These are phyloP conservation scores for Siphamia tubifer DNA, from an alignment of 2,113 vertebrate genomes.

Conservation along the genomic window DNA sequence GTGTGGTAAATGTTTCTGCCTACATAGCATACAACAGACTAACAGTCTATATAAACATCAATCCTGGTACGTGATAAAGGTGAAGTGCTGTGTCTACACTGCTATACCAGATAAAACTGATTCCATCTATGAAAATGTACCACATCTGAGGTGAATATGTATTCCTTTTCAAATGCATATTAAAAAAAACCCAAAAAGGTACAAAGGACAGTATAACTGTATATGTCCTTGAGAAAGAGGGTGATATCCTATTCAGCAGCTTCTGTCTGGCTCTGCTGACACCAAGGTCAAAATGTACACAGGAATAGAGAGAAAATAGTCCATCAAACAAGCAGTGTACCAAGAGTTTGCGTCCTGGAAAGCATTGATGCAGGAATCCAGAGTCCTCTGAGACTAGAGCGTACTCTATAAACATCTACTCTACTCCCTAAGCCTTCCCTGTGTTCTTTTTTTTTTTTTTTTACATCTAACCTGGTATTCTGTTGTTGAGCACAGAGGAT, in stretches of 20 bases:
- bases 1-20: background rate
- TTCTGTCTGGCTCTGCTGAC: slow-evolving; percentile 66
- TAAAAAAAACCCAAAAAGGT: background rate
- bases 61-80: background rate
- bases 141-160: background rate
- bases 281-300: slow-evolving; percentile 63
- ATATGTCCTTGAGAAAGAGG: slow-evolving; percentile 44
- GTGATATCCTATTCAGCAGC: slow-evolving; percentile 63
- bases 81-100: background rate
- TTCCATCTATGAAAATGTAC: background rate
- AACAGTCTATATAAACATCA: background rate
- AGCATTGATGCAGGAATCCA: slow-evolving; percentile 64
- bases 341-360: slow-evolving; percentile 58
- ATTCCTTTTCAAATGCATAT: background rate
- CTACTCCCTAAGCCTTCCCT: slow-evolving; percentile 24
- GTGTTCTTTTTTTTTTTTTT: slow-evolving; percentile 13
- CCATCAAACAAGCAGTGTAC: slow-evolving; percentile 52
- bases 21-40: background rate
- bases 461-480: slow-evolving; percentile 15
- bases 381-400: slow-evolving; percentile 56
- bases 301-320: slow-evolving; percentile 54
- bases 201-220: background rate
- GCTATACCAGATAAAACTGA: too few species aligned
- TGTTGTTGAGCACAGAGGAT: slow-evolving; percentile 16
- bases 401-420: slow-evolving; percentile 51